A percentile compares a stretch with the other conserved stretches of the same genome.
Evolutionary conservation across 1,140 invertebrate genomes (phyloP).

Genomic region (Drosophila bocqueti): DNA sequence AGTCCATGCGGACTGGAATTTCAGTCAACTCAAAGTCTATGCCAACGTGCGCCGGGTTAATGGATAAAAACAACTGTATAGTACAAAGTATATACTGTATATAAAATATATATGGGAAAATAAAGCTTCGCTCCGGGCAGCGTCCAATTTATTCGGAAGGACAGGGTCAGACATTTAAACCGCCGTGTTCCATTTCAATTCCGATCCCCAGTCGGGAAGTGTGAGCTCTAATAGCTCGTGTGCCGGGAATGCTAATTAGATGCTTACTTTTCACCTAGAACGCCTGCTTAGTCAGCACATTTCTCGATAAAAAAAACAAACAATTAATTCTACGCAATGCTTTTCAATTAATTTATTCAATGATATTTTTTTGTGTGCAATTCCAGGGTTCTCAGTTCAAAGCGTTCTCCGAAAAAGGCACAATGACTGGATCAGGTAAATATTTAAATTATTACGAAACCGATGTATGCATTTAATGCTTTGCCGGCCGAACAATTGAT

Average conservation of each 20-base stretch:
- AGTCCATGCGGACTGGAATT: slow-evolving; percentile 22
- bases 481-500: slow-evolving; percentile 18
- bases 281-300: slow-evolving; percentile 23
- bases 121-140: slow-evolving; percentile 8
- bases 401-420: slow-evolving; percentile 29
- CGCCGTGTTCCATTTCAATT: slow-evolving; percentile 40
- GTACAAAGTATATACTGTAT: slow-evolving; percentile 3
- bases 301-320: slow-evolving; percentile 34
- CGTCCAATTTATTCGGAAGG: slow-evolving; percentile 33
- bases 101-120: slow-evolving; percentile 29
- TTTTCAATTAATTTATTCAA: slow-evolving; percentile 52
- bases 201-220: slow-evolving; percentile 27
- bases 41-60: slow-evolving; percentile 18
- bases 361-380: slow-evolving; percentile 28
- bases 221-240: slow-evolving; percentile 46
- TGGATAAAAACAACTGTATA: slow-evolving; percentile 16
- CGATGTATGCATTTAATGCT: slow-evolving; percentile 1
- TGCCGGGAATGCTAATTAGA: slow-evolving; percentile 67
- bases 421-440: slow-evolving; percentile 78
- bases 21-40: slow-evolving; percentile 34
- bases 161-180: slow-evolving; percentile 50
- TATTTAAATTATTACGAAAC: slow-evolving; percentile 30
- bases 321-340: slow-evolving; percentile 37
- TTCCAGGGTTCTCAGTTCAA: slow-evolving; percentile 44
- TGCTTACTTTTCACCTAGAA: slow-evolving; percentile 42